phyloP scores from a whole-genome alignment of 2,888 invertebrate species.

The Drosophila peninsularis region DNA sequence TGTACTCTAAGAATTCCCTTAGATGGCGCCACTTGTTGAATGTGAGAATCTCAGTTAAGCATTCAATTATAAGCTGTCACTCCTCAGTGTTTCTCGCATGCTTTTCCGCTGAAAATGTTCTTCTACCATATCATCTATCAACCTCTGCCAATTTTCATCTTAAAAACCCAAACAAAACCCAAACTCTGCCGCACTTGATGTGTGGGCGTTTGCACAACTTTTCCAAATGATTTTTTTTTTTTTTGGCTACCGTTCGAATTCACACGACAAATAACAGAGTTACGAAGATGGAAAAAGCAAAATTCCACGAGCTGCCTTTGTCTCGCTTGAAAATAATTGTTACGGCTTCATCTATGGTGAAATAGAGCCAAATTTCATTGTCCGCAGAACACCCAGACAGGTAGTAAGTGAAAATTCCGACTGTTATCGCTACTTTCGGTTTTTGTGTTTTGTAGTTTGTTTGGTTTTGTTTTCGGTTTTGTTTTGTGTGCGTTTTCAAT shows the following conservation, averaged over 20 bases:
- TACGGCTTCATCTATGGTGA: slow-evolving; percentile 48
- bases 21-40: not conserved
- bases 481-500: slow-evolving; percentile 16
- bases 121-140: not conserved
- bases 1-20: not conserved
- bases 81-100: not conserved
- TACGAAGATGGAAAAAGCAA: slow-evolving; percentile 3
- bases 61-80: slow-evolving; percentile 11
- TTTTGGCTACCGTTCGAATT: slow-evolving; percentile 42
- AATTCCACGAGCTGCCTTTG: slow-evolving; percentile 44
- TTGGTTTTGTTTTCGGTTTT: slow-evolving; percentile 22
- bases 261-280: slow-evolving; percentile 49
- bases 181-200: slow-evolving; percentile 42
- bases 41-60: not conserved
- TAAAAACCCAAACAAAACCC: slow-evolving; percentile 29
- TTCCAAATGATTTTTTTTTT: slow-evolving; percentile 40
- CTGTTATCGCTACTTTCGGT: slow-evolving; percentile 54
- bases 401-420: slow-evolving; percentile 60
- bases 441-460: slow-evolving; percentile 18
- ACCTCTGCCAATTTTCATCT: slow-evolving; percentile 8
- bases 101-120: not conserved
- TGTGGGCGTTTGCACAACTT: slow-evolving; percentile 67
- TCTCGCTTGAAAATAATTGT: slow-evolving; percentile 46
- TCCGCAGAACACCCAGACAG: slow-evolving; percentile 45
- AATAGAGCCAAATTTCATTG: slow-evolving; percentile 40